A percentile compares a stretch with the other conserved stretches of the same genome.
Evolutionary conservation across 2,888 invertebrate genomes (phyloP).

Genomic region (Antitype chi): DNA sequence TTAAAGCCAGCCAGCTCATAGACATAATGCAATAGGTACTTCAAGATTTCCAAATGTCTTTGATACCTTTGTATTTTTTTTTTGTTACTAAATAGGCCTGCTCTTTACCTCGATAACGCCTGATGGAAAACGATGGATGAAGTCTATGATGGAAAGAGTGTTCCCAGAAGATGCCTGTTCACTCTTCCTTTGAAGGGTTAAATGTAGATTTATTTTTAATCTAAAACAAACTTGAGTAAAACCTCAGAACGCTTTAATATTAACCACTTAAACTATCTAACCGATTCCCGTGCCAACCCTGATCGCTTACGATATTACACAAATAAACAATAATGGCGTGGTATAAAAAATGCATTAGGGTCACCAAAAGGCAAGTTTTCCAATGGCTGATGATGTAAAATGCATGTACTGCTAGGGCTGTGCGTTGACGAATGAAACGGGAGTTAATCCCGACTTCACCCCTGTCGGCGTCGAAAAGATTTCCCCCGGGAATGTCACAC

Average conservation of each 20-base stretch:
- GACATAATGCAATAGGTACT: background rate
- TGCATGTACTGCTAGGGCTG: slow-evolving; percentile 76
- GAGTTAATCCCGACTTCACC: slow-evolving; percentile 85
- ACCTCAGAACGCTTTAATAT: background rate
- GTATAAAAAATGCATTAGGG: slow-evolving; percentile 64
- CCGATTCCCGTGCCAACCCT: slow-evolving; percentile 37
- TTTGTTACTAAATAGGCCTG: too few relatives aligned
- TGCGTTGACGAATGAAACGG: slow-evolving; percentile 86
- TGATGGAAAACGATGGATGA: too few relatives aligned
- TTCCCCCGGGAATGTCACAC: slow-evolving; percentile 81
- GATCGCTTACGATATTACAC: slow-evolving; percentile 49
- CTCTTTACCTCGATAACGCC: too few relatives aligned
- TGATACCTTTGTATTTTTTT: too few relatives aligned
- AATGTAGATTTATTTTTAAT: background rate
- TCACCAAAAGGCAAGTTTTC: slow-evolving; percentile 65
- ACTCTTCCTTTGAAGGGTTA: too few relatives aligned
- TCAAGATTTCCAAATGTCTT: background rate
- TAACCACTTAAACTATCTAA: background rate
- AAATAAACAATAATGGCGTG: slow-evolving; percentile 61
- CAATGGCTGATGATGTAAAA: slow-evolving; percentile 78
- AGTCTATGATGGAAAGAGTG: too few relatives aligned
- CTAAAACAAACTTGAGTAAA: background rate
- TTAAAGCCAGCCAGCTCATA: background rate
- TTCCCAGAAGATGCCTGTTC: too few relatives aligned
- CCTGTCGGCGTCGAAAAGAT: slow-evolving; percentile 86